These are phyloP conservation scores for Labeo rohita DNA, from an alignment of 2,113 vertebrate genomes.

Conservation along the genomic window DNA sequence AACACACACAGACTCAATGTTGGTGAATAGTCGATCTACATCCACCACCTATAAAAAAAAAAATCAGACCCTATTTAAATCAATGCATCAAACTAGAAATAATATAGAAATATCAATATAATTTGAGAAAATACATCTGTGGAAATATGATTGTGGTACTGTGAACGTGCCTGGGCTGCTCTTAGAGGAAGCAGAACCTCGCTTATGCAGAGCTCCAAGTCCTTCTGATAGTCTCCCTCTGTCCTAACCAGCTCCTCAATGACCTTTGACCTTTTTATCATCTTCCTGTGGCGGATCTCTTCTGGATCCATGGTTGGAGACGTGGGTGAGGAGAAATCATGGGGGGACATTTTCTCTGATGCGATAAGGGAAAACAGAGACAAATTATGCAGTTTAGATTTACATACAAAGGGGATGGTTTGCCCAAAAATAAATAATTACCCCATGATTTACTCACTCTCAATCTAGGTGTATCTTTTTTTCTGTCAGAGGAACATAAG, in stretches of 20 bases:
- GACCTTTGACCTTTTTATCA: conserved; percentile 87
- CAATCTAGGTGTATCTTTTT: too few species aligned
- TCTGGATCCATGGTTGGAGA: conserved; percentile 74
- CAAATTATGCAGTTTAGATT: background rate
- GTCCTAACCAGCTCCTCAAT: conserved; percentile 91
- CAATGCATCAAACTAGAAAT: background rate
- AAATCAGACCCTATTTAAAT: conserved; percentile 12
- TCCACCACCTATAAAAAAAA: conserved; percentile 82
- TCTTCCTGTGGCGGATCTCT: conserved; percentile 80
- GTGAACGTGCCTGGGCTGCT: conserved; percentile 79
- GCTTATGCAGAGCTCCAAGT: conserved; percentile 87
- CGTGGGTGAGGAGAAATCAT: conserved; percentile 62
- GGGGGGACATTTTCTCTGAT: conserved; percentile 89
- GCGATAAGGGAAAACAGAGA: background rate
- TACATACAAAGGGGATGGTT: too few species aligned
- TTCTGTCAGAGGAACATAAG: too few species aligned
- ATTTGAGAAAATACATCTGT: background rate
- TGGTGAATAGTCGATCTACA: conserved; percentile 91
- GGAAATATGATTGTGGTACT: background rate
- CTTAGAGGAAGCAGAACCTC: conserved; percentile 90
- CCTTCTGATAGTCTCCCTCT: conserved; percentile 85
- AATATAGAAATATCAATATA: too few species aligned
- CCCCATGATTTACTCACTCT: too few species aligned
- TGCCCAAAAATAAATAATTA: too few species aligned
- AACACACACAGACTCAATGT: conserved; percentile 91